Conservation (phyloP, 2,797 vertebrate species). For the Phalanger gymnotis region DNA sequence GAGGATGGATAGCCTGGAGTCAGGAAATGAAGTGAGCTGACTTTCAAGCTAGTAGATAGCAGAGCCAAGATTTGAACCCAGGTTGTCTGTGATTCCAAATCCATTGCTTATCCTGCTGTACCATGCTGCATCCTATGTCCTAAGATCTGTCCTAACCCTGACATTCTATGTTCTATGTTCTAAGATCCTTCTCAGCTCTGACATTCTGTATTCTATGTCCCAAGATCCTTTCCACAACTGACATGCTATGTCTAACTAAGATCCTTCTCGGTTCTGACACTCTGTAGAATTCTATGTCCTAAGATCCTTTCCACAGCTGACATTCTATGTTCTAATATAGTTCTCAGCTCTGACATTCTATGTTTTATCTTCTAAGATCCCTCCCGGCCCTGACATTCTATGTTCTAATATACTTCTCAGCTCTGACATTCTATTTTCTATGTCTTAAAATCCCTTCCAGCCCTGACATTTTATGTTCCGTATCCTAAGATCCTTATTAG, state of each 20-base stretch:
- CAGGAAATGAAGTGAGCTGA: not conserved
- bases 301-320: not conserved
- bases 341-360: too few relatives aligned
- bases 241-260: too few relatives aligned
- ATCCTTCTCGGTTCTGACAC: too few relatives aligned
- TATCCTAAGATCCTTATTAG: too few relatives aligned
- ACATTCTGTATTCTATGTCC: not conserved
- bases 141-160: not conserved
- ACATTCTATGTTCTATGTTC: not conserved
- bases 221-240: too few relatives aligned
- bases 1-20: too few relatives aligned
- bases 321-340: not conserved
- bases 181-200: not conserved
- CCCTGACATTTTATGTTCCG: not conserved
- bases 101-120: not conserved
- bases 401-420: too few relatives aligned
- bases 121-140: not conserved
- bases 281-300: not conserved
- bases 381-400: too few relatives aligned
- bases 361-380: too few relatives aligned
- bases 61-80: not conserved
- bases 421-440: too few relatives aligned
- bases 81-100: not conserved
- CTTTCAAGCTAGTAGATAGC: not conserved
- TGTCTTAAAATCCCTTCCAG: too few relatives aligned